Evolutionary conservation across 2,113 vertebrate genomes (phyloP).

Genomic region (Propithecus coquereli): DNA sequence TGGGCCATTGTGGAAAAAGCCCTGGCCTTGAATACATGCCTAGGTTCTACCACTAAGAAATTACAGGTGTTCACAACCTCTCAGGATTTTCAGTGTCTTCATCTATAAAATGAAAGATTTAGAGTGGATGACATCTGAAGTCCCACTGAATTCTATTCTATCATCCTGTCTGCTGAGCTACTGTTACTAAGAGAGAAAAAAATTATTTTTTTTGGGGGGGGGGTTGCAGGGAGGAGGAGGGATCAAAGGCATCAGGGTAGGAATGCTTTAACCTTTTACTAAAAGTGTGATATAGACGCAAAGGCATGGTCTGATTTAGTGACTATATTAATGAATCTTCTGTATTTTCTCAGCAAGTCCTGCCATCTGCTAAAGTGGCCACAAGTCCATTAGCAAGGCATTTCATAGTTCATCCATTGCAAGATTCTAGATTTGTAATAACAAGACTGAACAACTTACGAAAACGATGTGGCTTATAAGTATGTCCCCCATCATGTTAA

Average conservation of each 20-base stretch:
- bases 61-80: background rate
- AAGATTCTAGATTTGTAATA: background rate
- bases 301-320: background rate
- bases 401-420: background rate
- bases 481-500: background rate
- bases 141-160: background rate
- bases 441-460: background rate
- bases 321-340: background rate
- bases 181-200: background rate
- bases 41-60: background rate
- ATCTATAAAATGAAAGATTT: background rate
- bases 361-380: background rate
- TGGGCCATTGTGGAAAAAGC: background rate
- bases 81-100: background rate
- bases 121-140: background rate
- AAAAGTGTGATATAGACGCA: background rate
- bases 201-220: background rate
- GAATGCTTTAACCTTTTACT: background rate
- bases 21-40: background rate
- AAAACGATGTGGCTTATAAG: background rate
- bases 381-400: background rate
- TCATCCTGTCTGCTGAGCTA: background rate
- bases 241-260: background rate
- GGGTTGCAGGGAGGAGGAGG: rapidly evolving
- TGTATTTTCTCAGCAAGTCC: background rate